Percentiles rank a stretch among this genome's conserved stretches.
Conservation (phyloP, 2,888 invertebrate genomes). For the Chesias legatella region DNA sequence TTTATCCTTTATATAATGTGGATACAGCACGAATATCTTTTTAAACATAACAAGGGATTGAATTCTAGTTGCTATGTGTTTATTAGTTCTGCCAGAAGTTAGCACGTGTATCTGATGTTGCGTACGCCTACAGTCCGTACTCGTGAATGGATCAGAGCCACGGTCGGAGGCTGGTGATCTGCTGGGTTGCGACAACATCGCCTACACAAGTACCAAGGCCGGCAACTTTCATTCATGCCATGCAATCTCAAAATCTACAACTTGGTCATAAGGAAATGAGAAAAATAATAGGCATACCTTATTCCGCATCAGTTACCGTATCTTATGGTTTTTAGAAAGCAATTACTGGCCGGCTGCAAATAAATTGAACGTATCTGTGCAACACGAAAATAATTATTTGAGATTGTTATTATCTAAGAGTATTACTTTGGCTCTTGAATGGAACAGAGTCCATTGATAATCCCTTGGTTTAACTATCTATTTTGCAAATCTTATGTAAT, state of each 20-base stretch:
- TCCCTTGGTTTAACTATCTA: no score
- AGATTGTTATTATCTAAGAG: no score
- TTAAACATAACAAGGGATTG: no score
- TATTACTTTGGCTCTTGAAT: slow-evolving; percentile 3
- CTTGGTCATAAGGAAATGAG: slow-evolving; percentile 27
- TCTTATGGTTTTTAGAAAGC: slow-evolving; percentile 18
- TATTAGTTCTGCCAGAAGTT: slow-evolving; percentile 21
- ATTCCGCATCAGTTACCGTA: slow-evolving; percentile 14
- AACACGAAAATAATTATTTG: no score
- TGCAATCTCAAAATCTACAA: slow-evolving; percentile 34
- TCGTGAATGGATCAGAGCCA: slow-evolving; percentile 63
- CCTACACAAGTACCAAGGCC: slow-evolving; percentile 66
- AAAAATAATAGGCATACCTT: slow-evolving; percentile 19
- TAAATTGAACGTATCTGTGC: neutral
- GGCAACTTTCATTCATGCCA: slow-evolving; percentile 76
- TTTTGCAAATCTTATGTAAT: no score
- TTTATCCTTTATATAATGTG: no score
- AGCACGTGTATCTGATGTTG: slow-evolving; percentile 38
- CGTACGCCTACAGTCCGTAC: slow-evolving; percentile 52
- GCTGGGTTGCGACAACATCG: slow-evolving; percentile 62
- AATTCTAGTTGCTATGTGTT: slow-evolving; percentile 41
- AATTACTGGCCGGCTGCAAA: slow-evolving; percentile 3
- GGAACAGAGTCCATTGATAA: slow-evolving; percentile 2
- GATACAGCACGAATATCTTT: no score
- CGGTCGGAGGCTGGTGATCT: slow-evolving; percentile 25